Percentiles rank a stretch among this genome's conserved stretches.
These are phyloP conservation scores for Calycopis cecrops DNA, from an alignment of 1,140 invertebrate genomes.

Conservation along the genomic window DNA sequence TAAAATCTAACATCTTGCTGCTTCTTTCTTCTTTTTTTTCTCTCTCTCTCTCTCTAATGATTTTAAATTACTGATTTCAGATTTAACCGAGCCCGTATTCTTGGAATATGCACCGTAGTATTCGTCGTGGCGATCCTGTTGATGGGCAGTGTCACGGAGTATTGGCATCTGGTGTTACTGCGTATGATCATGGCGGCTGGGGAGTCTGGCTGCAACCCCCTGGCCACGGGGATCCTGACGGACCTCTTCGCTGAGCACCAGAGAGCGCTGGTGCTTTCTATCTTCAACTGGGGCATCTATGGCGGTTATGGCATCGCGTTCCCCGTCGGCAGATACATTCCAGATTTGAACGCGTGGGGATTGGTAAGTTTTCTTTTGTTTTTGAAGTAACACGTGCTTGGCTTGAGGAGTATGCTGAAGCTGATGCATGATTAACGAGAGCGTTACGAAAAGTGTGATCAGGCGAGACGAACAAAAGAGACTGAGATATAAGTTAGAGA, in stretches of 20 bases:
- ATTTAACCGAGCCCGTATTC: slow-evolving; percentile 83
- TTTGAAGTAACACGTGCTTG: no score
- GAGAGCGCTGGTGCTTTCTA: slow-evolving; percentile 90
- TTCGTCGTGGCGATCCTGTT: slow-evolving; percentile 89
- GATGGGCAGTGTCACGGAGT: slow-evolving; percentile 88
- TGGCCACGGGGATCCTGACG: slow-evolving; percentile 90
- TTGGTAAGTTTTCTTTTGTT: slow-evolving; percentile 74
- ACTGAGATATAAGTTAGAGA: no score
- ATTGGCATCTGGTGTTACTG: slow-evolving; percentile 92
- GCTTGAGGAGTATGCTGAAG: no score
- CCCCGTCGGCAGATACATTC: slow-evolving; percentile 92
- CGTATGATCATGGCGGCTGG: slow-evolving; percentile 91
- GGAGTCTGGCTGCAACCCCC: slow-evolving; percentile 92
- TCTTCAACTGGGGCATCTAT: slow-evolving; percentile 98
- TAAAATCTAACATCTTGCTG: no score
- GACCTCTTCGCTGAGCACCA: slow-evolving; percentile 90
- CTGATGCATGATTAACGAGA: no score
- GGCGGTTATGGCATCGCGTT: slow-evolving; percentile 95
- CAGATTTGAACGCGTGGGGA: slow-evolving; percentile 84
- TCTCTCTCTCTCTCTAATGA: no score
- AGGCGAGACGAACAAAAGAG: no score
- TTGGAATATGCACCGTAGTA: slow-evolving; percentile 85
- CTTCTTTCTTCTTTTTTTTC: no score
- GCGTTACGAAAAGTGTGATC: no score
- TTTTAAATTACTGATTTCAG: slow-evolving; percentile 29